Base-by-base conservation (phyloP, 1,140 invertebrate genomes). In the Dendroctonus ponderosae region DNA sequence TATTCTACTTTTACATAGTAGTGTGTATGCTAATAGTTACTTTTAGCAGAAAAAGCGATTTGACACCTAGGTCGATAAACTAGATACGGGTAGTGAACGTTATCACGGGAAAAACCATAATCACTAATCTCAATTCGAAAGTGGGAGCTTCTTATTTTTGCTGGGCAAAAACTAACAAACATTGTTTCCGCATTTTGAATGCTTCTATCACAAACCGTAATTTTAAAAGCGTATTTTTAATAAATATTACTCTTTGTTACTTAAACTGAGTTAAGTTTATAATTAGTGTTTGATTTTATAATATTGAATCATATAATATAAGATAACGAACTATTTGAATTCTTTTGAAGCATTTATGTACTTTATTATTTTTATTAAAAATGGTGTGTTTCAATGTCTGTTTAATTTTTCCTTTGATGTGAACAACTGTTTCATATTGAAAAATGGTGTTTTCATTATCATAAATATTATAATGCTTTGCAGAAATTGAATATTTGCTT, bases 291-390 rank as follows among this genome's bases (percentile, higher is more conserved):
- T 71, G 63, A 71, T 39, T 68, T 70, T 70, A 67, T 72, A 71
- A 69, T 67, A 67, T 58, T 67, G 50, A 59, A 67, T 67, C 58
- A 67, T 62, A 66, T 67, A 67, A 37, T 67, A 43, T 62, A 67
- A 63, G 40, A 70, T 62, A 62, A 62, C 54, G 54, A 68, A 56
- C 62, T 68, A 69, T 70, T 68, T 73, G 70, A 69, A 73, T 75
- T 74, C 70, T 71, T 71, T 72, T 64, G 62, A 71, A 71, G 75
- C 73, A 76, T 76, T 76, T 76, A 73, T 76, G 74, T 77, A 76
- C 73, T 75, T 72, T 74, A 75, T 75, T 76, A 75, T 75, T 76
- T 75, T 76, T 73, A 75, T 77, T 77, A 77, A 77, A 74, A 75
- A 75, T 75, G 75, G 75, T 77, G 75, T 77, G 75, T 77, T 77